Evolutionary conservation across 2,113 vertebrate genomes (phyloP), one percentile per base, ranked within the genome.

Genomic region (Sigmodon hispidus): DNA sequence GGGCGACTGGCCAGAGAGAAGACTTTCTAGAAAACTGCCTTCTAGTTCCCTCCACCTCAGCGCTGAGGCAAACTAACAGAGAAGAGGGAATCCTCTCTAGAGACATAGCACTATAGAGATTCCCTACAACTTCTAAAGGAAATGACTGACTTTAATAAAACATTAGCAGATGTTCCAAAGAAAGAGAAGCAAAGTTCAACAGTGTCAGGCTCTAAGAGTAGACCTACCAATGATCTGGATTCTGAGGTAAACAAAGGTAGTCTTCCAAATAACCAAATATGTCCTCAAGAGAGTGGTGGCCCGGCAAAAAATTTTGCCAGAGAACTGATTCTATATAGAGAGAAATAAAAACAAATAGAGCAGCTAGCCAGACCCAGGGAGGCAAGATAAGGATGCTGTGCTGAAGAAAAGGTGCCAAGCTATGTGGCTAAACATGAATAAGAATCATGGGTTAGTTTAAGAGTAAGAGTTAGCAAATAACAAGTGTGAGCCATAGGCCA

Each of bases 21-120:
- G 63, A 34, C 6, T 55, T 96, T 52, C 76, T 13, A 61, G 77
- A 88, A 83, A 57, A 70, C 10, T 31, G 45, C 17, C 13, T 89
- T 89, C 87, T 65, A 57, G 73, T 45, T 45, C 72, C 34, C 5
- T 77, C n/a, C 8, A 3, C 50, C 36, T 97, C 73, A 85, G 57
- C 7, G 29, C 45, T 21, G 72, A 70, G 11, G 11, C 34, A 34
- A 8, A 81, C 76, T 57, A 48, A 65, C 69, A 31, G 89, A 77
- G n/a, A 77, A 93, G 76, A 87, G 70, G 52, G 72, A 87, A 92
- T 69, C 22, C n/a, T 48, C 63, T 79, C 55, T 92, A 65, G 48
- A 84, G 80, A 79, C 92, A 77, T 26, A 21, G 63, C 21, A 83
- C 65, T 4, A 36, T 52, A 17, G 1, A 83, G 89, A 72, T 52